phyloP scores from a whole-genome alignment of 2,888 invertebrate species.

The Drosophila melanosoma region DNA sequence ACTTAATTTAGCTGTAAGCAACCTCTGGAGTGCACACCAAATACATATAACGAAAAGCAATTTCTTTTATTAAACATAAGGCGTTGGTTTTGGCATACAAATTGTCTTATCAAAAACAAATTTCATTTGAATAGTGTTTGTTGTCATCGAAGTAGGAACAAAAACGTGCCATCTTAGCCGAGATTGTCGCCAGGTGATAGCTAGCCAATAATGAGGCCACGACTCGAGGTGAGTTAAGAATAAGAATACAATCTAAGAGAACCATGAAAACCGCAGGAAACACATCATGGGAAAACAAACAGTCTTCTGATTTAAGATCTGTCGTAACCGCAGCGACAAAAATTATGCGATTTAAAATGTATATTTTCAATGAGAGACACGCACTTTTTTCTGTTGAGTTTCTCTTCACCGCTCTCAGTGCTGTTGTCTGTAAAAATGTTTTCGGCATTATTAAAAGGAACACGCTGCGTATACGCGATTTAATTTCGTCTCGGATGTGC shows the following conservation, averaged over 20 bases:
- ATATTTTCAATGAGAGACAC: conserved; percentile 66
- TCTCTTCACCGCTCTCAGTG: conserved; percentile 1
- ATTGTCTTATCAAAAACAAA: conserved; percentile 71
- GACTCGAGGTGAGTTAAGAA: background rate
- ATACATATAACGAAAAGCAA: conserved; percentile 43
- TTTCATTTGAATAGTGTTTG: conserved; percentile 72
- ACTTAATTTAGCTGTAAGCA: conserved; percentile 67
- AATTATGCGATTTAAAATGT: conserved; percentile 73
- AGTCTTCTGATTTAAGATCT: conserved; percentile 22
- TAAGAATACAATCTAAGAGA: background rate
- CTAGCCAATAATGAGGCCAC: conserved; percentile 25
- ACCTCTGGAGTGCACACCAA: conserved; percentile 19
- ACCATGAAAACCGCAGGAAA: conserved; percentile 28
- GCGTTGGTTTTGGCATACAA: conserved; percentile 65
- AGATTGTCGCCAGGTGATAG: conserved; percentile 49
- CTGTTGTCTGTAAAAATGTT: conserved; percentile 56
- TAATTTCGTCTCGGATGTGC: conserved; percentile 45
- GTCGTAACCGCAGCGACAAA: conserved; percentile 41
- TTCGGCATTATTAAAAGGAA: conserved; percentile 54
- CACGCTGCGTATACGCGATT: conserved; percentile 58
- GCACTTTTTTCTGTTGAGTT: background rate
- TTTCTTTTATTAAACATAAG: conserved; percentile 64
- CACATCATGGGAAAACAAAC: conserved; percentile 10
- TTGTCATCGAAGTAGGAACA: conserved; percentile 25
- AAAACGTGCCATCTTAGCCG: conserved; percentile 44